Evolutionary conservation across 2,797 vertebrate species (phyloP).

Genomic region (Petrocephalus sullivani): DNA sequence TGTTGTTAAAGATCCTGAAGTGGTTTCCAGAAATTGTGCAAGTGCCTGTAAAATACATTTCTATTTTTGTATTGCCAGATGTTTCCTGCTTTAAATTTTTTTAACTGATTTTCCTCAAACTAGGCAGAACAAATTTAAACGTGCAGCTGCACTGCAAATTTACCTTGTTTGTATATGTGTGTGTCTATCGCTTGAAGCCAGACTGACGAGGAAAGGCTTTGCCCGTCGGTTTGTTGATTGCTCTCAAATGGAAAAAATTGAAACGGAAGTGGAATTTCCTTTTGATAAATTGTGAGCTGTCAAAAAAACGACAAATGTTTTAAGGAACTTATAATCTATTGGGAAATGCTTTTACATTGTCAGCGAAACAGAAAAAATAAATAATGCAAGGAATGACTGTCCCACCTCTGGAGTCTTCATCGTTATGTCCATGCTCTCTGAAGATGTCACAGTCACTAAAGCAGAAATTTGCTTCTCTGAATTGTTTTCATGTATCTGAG

Average conservation of each 20-base stretch:
- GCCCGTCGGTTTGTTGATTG: not conserved
- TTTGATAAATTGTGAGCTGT: conserved; percentile 57
- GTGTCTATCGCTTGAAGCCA: not conserved
- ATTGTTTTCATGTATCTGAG: conserved; percentile 48
- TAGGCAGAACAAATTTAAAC: not conserved
- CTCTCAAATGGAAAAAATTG: conserved; percentile 22
- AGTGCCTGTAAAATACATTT: conserved; percentile 37
- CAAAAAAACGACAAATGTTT: conserved; percentile 25
- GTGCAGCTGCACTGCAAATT: not conserved
- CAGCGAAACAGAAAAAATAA: not conserved
- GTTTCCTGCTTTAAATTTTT: not conserved
- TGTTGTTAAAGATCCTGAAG: conserved; percentile 50
- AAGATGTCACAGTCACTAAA: conserved; percentile 43
- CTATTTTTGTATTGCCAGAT: not conserved
- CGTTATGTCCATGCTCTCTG: conserved; percentile 53
- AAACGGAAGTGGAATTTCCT: conserved; percentile 45
- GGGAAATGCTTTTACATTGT: not conserved
- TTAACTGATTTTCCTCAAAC: not conserved
- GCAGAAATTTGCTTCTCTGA: conserved; percentile 49
- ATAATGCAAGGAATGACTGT: not conserved
- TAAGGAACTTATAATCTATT: not conserved
- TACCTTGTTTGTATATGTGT: not conserved
- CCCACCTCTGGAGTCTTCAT: conserved; percentile 63
- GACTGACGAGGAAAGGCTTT: not conserved
- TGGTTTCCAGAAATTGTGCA: conserved; percentile 41